phyloP scores from a whole-genome alignment of 2,888 invertebrate species.

The Aphodius granarius region DNA sequence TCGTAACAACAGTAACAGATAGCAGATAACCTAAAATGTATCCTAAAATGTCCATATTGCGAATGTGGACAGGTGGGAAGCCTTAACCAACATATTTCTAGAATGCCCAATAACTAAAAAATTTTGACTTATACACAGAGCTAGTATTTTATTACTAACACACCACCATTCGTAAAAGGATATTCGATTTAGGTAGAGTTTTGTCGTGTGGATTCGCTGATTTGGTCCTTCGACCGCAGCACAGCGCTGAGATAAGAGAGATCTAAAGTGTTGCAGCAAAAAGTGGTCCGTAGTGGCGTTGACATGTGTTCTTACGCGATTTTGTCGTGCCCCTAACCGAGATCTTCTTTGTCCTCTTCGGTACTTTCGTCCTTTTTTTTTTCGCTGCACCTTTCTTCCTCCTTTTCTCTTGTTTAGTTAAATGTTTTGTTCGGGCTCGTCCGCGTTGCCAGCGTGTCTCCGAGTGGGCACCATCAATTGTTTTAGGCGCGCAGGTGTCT shows the following conservation, averaged over 20 bases:
- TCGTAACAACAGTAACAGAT: no score
- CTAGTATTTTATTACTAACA: no score
- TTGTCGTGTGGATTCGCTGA: background rate
- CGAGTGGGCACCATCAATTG: conserved; percentile 45
- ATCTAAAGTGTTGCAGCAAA: background rate
- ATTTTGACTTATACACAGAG: no score
- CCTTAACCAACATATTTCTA: no score
- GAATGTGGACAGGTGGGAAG: no score
- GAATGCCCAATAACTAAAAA: no score
- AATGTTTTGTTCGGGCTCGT: background rate
- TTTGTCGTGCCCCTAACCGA: background rate
- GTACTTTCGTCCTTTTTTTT: background rate
- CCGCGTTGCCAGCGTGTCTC: background rate
- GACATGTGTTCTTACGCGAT: background rate
- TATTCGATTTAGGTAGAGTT: no score
- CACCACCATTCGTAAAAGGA: background rate
- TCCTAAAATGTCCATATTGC: no score
- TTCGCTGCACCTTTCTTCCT: background rate
- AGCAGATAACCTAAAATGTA: no score
- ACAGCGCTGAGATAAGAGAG: background rate
- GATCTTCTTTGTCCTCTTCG: background rate
- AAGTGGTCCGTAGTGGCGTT: background rate
- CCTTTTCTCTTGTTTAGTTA: background rate
- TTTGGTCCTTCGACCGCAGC: background rate
- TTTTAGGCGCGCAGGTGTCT: conserved; percentile 49